Conservation (phyloP, 2,888 invertebrate genomes). For the Torymus auratus region DNA sequence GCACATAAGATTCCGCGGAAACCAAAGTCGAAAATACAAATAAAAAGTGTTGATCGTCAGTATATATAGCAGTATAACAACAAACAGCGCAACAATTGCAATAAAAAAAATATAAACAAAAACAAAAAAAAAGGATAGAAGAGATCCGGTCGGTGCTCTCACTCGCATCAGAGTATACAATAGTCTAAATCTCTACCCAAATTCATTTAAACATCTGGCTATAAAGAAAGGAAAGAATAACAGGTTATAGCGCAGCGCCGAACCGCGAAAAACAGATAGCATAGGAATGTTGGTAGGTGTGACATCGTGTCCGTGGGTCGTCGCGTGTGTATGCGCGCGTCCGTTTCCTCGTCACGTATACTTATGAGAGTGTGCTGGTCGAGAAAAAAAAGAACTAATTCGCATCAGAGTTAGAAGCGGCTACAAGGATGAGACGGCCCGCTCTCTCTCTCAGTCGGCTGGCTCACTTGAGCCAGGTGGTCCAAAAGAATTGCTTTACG, state of each 20-base stretch:
- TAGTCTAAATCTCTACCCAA: slow-evolving; percentile 1
- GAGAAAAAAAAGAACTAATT: slow-evolving; percentile 13
- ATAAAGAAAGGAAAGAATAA: slow-evolving; percentile 6
- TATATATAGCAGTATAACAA: background rate
- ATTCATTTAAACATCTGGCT: background rate
- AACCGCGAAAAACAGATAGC: background rate
- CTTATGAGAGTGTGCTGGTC: no score
- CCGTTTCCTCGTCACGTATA: background rate
- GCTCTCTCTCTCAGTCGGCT: slow-evolving; percentile 5
- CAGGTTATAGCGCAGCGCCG: background rate
- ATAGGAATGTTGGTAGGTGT: slow-evolving; percentile 35
- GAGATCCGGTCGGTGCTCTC: slow-evolving; percentile 1
- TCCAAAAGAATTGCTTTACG: slow-evolving; percentile 84
- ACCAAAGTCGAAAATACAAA: background rate
- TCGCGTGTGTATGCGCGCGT: background rate
- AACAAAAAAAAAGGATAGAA: slow-evolving; percentile 6
- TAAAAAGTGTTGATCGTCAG: background rate
- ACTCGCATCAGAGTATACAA: background rate
- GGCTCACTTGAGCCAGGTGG: slow-evolving; percentile 80
- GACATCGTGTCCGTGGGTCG: slow-evolving; percentile 13
- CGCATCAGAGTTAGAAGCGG: slow-evolving; percentile 45
- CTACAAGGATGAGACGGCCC: slow-evolving; percentile 33
- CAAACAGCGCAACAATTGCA: slow-evolving; percentile 23
- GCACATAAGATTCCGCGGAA: no score
- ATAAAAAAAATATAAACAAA: slow-evolving; percentile 19